Conservation (phyloP, 2,888 invertebrate species). For the Apamea epomidion region DNA sequence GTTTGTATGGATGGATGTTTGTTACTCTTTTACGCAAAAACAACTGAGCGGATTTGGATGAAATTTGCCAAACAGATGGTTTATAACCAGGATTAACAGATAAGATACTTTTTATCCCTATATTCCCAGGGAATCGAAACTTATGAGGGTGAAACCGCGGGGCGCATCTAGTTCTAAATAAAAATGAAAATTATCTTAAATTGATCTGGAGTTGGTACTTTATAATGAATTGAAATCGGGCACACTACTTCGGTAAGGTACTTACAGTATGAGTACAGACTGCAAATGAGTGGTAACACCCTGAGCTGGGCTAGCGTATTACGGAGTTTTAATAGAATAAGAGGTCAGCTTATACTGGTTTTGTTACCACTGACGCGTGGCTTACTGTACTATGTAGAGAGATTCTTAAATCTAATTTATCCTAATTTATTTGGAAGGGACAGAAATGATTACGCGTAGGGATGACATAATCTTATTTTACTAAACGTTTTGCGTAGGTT, state of each 20-base stretch:
- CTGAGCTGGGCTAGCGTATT: too few species aligned
- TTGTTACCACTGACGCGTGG: neutral
- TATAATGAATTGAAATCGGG: constrained; percentile 1
- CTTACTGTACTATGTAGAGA: neutral
- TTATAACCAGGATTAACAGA: too few species aligned
- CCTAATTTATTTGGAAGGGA: constrained; percentile 31
- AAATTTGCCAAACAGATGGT: too few species aligned
- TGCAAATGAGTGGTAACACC: too few species aligned
- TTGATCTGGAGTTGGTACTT: constrained; percentile 14
- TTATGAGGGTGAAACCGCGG: too few species aligned
- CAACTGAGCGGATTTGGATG: too few species aligned
- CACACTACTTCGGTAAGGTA: constrained; percentile 3
- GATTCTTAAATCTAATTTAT: constrained; percentile 35
- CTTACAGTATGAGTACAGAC: neutral
- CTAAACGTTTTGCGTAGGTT: constrained; percentile 1
- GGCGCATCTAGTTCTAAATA: constrained; percentile 23
- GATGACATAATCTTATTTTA: constrained; percentile 31
- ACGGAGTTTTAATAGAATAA: neutral
- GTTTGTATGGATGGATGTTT: too few species aligned
- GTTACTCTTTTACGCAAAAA: too few species aligned
- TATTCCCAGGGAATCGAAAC: too few species aligned
- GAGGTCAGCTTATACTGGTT: neutral
- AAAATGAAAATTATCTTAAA: constrained; percentile 23
- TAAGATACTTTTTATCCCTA: too few species aligned
- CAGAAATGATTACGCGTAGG: constrained; percentile 32